These are phyloP conservation scores for Palloptera scutellata DNA, from an alignment of 2,888 invertebrate species.

Conservation along the genomic window DNA sequence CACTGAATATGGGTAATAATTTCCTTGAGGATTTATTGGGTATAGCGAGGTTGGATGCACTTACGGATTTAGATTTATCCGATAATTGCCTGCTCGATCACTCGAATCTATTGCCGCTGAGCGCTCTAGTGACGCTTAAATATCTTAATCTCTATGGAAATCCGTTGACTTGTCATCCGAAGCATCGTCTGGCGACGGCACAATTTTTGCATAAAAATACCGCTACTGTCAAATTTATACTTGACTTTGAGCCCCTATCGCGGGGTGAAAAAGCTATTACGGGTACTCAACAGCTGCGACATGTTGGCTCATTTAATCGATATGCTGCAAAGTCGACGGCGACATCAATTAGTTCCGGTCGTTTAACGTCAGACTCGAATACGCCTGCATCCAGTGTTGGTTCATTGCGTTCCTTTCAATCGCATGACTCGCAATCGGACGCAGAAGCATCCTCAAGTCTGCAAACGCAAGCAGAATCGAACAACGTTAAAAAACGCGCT, in stretches of 20 bases:
- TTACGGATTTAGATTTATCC: slow-evolving; percentile 71
- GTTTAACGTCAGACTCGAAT: slow-evolving; percentile 34
- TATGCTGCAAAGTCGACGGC: slow-evolving; percentile 37
- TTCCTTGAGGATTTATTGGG: slow-evolving; percentile 71
- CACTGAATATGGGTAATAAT: slow-evolving; percentile 71
- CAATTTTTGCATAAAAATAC: slow-evolving; percentile 69
- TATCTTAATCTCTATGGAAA: slow-evolving; percentile 70
- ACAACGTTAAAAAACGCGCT: slow-evolving; percentile 49
- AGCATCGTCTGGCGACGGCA: slow-evolving; percentile 68
- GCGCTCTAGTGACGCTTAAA: slow-evolving; percentile 67
- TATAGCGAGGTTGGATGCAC: slow-evolving; percentile 66
- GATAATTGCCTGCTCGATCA: slow-evolving; percentile 73
- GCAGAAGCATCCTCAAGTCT: slow-evolving; percentile 31
- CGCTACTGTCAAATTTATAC: slow-evolving; percentile 67
- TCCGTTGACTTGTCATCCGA: slow-evolving; percentile 70
- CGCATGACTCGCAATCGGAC: slow-evolving; percentile 34
- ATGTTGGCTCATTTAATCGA: slow-evolving; percentile 43
- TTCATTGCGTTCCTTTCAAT: slow-evolving; percentile 49
- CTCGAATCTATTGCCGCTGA: slow-evolving; percentile 67
- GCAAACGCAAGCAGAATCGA: slow-evolving; percentile 20
- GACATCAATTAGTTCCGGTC: slow-evolving; percentile 43
- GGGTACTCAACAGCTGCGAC: slow-evolving; percentile 60
- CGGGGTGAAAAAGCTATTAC: slow-evolving; percentile 67
- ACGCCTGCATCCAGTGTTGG: slow-evolving; percentile 61
- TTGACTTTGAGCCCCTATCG: slow-evolving; percentile 67